Evolutionary conservation across 2,888 invertebrate genomes (phyloP).

Genomic region (Cryptocheilus praepositus): DNA sequence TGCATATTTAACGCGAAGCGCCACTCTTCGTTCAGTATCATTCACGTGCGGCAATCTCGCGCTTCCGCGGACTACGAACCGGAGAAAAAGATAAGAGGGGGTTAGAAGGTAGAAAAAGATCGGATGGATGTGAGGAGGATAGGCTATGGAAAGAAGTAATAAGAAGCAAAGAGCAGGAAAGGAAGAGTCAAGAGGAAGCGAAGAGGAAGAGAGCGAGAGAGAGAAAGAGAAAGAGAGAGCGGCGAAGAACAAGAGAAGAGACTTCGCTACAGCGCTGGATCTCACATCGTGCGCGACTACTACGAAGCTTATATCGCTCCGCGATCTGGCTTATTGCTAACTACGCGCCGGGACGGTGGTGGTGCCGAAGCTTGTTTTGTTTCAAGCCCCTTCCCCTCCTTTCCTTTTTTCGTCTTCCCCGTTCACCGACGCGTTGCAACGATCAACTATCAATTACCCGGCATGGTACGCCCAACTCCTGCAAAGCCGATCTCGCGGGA

Average conservation of each 20-base stretch:
- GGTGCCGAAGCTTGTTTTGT: conserved; percentile 1
- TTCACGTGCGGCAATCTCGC: conserved; percentile 56
- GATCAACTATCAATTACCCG: conserved; percentile 62
- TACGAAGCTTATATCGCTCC: conserved; percentile 45
- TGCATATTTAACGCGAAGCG: conserved; percentile 65
- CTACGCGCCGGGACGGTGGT: conserved; percentile 27
- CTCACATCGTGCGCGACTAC: conserved; percentile 21
- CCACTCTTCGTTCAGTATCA: conserved; percentile 60
- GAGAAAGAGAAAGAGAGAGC: conserved; percentile 16
- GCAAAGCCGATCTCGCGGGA: conserved; percentile 52
- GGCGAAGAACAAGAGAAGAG: conserved; percentile 2
- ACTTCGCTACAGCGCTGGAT: conserved; percentile 10
- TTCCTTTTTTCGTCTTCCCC: conserved; percentile 4
- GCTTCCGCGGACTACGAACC: conserved; percentile 24
- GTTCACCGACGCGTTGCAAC: conserved; percentile 52
- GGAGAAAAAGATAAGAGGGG: neutral
- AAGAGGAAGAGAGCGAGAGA: conserved; percentile 19
- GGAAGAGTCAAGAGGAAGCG: conserved; percentile 14
- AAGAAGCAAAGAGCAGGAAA: conserved; percentile 1
- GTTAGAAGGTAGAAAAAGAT: neutral
- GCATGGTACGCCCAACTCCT: conserved; percentile 43
- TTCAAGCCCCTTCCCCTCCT: neutral
- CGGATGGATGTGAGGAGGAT: neutral
- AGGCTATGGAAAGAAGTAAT: neutral
- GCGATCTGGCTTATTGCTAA: conserved; percentile 59